A percentile compares a stretch with the other conserved stretches of the same genome.
These are phyloP conservation scores for Apodemia hepburni DNA, from an alignment of 2,888 invertebrate species.

Conservation along the genomic window DNA sequence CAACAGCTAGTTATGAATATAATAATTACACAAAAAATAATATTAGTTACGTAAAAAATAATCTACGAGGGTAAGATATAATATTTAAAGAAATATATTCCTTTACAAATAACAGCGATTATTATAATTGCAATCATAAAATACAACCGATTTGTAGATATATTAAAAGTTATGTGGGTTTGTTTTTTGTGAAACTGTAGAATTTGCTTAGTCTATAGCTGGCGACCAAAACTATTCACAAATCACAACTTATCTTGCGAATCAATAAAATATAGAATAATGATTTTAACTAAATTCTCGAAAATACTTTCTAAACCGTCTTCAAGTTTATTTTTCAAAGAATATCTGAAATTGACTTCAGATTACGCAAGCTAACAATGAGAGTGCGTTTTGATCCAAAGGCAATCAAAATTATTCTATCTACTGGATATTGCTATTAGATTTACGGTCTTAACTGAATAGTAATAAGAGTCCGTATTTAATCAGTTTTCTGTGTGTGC, in stretches of 20 bases:
- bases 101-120: too few species aligned
- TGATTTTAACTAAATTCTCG: not conserved
- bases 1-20: not conserved
- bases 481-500: conserved; percentile 44
- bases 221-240: too few species aligned
- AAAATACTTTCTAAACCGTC: not conserved
- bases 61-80: too few species aligned
- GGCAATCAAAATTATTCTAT: conserved; percentile 8
- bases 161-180: too few species aligned
- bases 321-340: not conserved
- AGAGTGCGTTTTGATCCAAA: conserved; percentile 12
- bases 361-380: conserved; percentile 10
- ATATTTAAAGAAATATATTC: too few species aligned
- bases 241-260: too few species aligned
- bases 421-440: not conserved
- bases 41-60: too few species aligned
- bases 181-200: too few species aligned
- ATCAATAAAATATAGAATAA: too few species aligned
- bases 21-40: not conserved
- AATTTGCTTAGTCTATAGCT: too few species aligned
- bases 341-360: conserved; percentile 12
- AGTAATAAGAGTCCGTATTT: conserved; percentile 20
- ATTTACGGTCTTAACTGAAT: not conserved
- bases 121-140: too few species aligned
- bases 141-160: too few species aligned